Conservation (phyloP, 2,888 invertebrate genomes). For the Sminthurides aquaticus region DNA sequence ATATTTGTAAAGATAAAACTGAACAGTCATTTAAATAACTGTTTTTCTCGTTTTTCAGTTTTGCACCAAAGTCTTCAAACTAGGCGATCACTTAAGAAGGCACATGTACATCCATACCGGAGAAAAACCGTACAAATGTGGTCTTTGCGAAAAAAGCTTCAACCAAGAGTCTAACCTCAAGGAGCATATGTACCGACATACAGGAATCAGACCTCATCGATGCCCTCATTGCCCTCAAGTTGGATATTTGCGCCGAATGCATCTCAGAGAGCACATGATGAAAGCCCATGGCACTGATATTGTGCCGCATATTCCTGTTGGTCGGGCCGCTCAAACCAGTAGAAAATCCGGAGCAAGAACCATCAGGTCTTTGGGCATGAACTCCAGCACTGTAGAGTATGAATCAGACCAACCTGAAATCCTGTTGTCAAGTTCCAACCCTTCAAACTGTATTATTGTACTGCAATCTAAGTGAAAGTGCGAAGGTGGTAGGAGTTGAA, state of each 20-base stretch:
- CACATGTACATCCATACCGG: conserved; percentile 32
- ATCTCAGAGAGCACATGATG: conserved; percentile 30
- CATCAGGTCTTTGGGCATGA: neutral
- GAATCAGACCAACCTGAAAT: conserved; percentile 8
- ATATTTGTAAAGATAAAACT: too few species aligned
- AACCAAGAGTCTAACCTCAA: conserved; percentile 33
- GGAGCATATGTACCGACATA: conserved; percentile 29
- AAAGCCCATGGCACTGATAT: conserved; percentile 32
- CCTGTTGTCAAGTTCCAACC: neutral
- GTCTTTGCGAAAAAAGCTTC: conserved; percentile 23
- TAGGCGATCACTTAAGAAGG: conserved; percentile 26
- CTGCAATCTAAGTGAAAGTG: conserved; percentile 14
- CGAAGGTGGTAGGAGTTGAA: too few species aligned
- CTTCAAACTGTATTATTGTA: conserved; percentile 17
- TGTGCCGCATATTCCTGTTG: conserved; percentile 29
- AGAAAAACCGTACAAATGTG: conserved; percentile 27
- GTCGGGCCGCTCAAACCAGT: conserved; percentile 29
- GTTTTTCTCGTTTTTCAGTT: conserved; percentile 15
- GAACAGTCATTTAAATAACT: too few species aligned
- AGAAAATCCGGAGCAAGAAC: conserved; percentile 20
- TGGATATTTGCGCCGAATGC: conserved; percentile 29
- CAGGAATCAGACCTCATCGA: conserved; percentile 30
- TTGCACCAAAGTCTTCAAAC: conserved; percentile 28
- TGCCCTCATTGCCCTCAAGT: conserved; percentile 25
- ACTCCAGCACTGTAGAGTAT: neutral